Evolutionary conservation across 2,888 invertebrate genomes (phyloP), one percentile per base, ranked within the genome.

Genomic region (Drosophila mimica): DNA sequence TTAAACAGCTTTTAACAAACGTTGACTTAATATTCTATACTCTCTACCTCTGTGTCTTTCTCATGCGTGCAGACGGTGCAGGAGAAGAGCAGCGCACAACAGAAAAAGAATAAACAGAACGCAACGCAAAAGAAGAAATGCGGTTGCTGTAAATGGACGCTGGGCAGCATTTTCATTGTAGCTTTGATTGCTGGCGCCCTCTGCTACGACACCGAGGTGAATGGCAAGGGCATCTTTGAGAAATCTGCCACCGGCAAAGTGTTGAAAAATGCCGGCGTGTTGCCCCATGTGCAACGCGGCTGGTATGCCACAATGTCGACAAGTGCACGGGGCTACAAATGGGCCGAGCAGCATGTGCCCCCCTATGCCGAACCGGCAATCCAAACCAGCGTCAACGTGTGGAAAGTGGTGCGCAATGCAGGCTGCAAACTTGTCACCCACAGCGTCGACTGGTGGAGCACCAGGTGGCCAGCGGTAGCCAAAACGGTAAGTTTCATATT

Each of bases 341-440:
- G 95, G 94, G 93, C 96, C 31, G 96, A 96, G 85, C 94, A 94
- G 33, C 95, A 95, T 88, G 94, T 95, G 34, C 97, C 97, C 0
- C 94, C 95, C 46, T 96, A 96, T 91, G 93, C 94, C 51, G 94
- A 94, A 77, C 96, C 96, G 0, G 96, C 96, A 82, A 89, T 94
- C 3, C 94, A 95, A 85, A 93, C 97, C 20, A 92, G 94, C 0
- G 94, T 94, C 81, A 96, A 97, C 90, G 69, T 95, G 9, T 94
- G 94, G 69, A 93, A 95, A 43, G 70, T 96, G 31, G 91, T 92
- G 1, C 93, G 93, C 56, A 96, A 96, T 88, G 59, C 94, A 74
- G 92, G 93, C 13, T 92, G 94, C 53, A 92, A 94, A 71, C 69
- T 94, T 2, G 95, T 94, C 74, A 91, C 91, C 3, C 94, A 94